These are phyloP conservation scores for Halichoeres trimaculatus DNA, from an alignment of 2,113 vertebrate species.

Conservation along the genomic window DNA sequence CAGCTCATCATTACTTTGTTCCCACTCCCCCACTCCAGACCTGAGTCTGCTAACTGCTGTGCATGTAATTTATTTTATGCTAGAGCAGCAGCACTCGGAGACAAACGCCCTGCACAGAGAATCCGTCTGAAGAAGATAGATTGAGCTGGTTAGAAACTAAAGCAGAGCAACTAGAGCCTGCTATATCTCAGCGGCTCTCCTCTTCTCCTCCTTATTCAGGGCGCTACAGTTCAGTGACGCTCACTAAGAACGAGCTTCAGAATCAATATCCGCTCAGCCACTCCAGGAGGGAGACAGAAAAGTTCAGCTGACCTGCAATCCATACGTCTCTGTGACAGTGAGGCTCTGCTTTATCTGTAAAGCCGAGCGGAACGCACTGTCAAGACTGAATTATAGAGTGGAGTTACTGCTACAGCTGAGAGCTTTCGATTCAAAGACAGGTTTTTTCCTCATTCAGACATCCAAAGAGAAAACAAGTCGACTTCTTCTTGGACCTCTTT, in stretches of 20 bases:
- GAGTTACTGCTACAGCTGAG: slow-evolving; percentile 14
- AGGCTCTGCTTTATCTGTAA: slow-evolving; percentile 53
- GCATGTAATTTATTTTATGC: slow-evolving; percentile 2
- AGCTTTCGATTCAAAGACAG: slow-evolving; percentile 32
- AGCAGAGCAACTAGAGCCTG: not conserved
- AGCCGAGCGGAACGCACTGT: slow-evolving; percentile 46
- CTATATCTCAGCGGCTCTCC: slow-evolving; percentile 31
- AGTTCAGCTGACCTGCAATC: slow-evolving; percentile 75
- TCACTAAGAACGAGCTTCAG: slow-evolving; percentile 57
- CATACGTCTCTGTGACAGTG: slow-evolving; percentile 68
- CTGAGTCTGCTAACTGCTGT: not conserved
- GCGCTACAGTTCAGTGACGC: slow-evolving; percentile 52
- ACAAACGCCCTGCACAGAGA: slow-evolving; percentile 12
- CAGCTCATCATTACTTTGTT: slow-evolving; percentile 6
- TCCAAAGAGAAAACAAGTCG: not conserved
- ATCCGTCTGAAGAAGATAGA: slow-evolving; percentile 29
- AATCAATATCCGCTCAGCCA: slow-evolving; percentile 74
- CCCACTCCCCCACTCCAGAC: not conserved
- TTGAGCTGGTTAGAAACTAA: not conserved
- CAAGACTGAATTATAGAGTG: slow-evolving; percentile 66
- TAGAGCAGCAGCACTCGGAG: slow-evolving; percentile 7
- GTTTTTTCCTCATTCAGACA: slow-evolving; percentile 21
- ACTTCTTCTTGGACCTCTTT: not conserved
- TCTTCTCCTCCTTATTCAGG: slow-evolving; percentile 41
- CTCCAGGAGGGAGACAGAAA: slow-evolving; percentile 59